phyloP scores from a whole-genome alignment of 1,140 invertebrate genomes.

The Papilio aristodemus region DNA sequence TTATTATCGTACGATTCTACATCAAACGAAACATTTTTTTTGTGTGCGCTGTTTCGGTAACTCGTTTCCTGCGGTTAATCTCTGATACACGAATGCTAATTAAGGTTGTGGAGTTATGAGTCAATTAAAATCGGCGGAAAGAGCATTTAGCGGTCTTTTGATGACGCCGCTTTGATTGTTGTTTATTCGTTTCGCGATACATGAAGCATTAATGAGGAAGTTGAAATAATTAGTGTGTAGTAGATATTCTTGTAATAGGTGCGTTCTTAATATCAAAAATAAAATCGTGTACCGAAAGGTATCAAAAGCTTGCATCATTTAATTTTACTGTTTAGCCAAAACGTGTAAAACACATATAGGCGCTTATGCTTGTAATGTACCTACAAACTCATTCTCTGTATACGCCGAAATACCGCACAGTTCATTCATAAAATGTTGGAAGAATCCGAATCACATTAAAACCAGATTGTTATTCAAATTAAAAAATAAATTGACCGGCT shows the following conservation, averaged over 20 bases:
- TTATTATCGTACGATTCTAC: background rate
- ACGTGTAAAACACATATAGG: background rate
- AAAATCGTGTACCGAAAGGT: background rate
- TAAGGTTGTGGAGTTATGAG: constrained; percentile 41
- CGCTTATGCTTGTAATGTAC: too few species aligned
- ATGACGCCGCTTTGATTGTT: constrained; percentile 3
- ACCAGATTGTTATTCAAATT: background rate
- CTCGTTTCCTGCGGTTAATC: constrained; percentile 38
- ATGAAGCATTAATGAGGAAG: constrained; percentile 8
- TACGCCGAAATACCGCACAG: too few species aligned
- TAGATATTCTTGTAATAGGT: too few species aligned
- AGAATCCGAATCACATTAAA: background rate
- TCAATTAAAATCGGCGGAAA: constrained; percentile 39
- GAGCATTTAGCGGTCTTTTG: constrained; percentile 8
- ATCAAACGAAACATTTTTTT: background rate
- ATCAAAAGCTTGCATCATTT: background rate
- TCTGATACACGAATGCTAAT: constrained; percentile 38
- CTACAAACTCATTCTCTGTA: too few species aligned
- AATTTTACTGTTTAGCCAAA: background rate
- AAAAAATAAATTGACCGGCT: background rate
- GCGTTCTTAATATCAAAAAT: too few species aligned
- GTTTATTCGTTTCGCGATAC: constrained; percentile 18
- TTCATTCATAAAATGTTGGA: background rate
- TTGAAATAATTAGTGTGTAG: background rate
- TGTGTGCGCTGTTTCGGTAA: background rate